These are phyloP conservation scores for Takifugu rubripes DNA, from an alignment of 2,797 vertebrate genomes.

Conservation along the genomic window DNA sequence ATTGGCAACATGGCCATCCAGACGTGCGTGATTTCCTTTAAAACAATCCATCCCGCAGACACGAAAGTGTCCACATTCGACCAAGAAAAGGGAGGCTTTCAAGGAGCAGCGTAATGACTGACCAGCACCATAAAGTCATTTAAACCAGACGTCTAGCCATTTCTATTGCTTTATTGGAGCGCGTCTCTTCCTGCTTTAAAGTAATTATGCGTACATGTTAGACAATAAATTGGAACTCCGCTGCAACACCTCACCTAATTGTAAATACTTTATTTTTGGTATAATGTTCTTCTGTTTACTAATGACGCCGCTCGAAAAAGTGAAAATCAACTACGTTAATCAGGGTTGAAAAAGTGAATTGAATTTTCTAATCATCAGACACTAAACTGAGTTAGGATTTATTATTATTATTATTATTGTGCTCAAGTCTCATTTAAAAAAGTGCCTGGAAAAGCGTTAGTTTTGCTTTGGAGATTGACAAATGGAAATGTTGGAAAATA, in stretches of 20 bases:
- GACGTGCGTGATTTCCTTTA: slow-evolving; percentile 72
- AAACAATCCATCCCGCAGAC: slow-evolving; percentile 87
- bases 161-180: slow-evolving; percentile 96
- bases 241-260: slow-evolving; percentile 80
- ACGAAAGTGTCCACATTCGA: slow-evolving; percentile 86
- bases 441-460: too few relatives aligned
- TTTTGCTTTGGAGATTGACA: too few relatives aligned
- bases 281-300: slow-evolving; percentile 9
- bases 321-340: background rate
- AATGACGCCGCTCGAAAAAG: slow-evolving; percentile 10
- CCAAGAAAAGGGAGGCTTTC: slow-evolving; percentile 82
- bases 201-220: slow-evolving; percentile 83
- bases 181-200: slow-evolving; percentile 96
- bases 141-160: slow-evolving; percentile 99
- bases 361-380: too few relatives aligned
- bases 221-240: slow-evolving; percentile 82
- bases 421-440: too few relatives aligned
- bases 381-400: background rate
- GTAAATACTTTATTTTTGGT: slow-evolving; percentile 56
- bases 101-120: slow-evolving; percentile 87
- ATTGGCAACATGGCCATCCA: slow-evolving; percentile 72
- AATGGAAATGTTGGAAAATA: too few relatives aligned
- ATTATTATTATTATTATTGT: background rate
- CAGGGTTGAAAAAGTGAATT: background rate
- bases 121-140: slow-evolving; percentile 92